Evolutionary conservation across 2,113 vertebrate genomes (phyloP).

Genomic region (Hippocampus barbouri): DNA sequence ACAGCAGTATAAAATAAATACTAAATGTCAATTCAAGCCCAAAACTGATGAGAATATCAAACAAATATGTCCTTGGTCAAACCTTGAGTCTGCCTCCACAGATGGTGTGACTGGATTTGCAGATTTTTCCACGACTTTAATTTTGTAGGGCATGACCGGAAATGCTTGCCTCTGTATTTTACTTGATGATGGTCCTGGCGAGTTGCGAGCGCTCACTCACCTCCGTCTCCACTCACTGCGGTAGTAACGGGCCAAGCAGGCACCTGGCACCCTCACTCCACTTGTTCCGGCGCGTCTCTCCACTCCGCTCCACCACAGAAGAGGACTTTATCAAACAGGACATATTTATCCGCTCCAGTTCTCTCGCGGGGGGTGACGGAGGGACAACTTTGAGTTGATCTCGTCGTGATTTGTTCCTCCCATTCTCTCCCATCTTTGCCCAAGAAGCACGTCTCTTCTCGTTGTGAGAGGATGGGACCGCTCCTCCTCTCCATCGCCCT

Average conservation of each 20-base stretch:
- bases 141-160: slow-evolving; percentile 34
- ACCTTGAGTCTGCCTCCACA: background rate
- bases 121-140: slow-evolving; percentile 12
- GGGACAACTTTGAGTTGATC: slow-evolving; percentile 61
- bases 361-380: slow-evolving; percentile 2
- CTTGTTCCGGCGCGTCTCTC: slow-evolving; percentile 42
- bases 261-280: slow-evolving; percentile 37
- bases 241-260: slow-evolving; percentile 47
- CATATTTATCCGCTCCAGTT: slow-evolving; percentile 17
- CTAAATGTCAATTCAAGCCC: background rate
- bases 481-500: slow-evolving; percentile 66
- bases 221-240: slow-evolving; percentile 65
- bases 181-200: slow-evolving; percentile 33
- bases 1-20: background rate
- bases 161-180: background rate
- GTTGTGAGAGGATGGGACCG: slow-evolving; percentile 69
- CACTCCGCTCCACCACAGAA: slow-evolving; percentile 28
- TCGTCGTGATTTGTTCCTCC: slow-evolving; percentile 23
- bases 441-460: slow-evolving; percentile 35
- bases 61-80: background rate
- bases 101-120: background rate
- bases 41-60: too few species aligned
- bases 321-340: slow-evolving; percentile 53
- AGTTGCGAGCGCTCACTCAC: slow-evolving; percentile 43
- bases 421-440: slow-evolving; percentile 57